These are phyloP conservation scores for Xestia xanthographa DNA, from an alignment of 2,888 invertebrate genomes.

Conservation along the genomic window DNA sequence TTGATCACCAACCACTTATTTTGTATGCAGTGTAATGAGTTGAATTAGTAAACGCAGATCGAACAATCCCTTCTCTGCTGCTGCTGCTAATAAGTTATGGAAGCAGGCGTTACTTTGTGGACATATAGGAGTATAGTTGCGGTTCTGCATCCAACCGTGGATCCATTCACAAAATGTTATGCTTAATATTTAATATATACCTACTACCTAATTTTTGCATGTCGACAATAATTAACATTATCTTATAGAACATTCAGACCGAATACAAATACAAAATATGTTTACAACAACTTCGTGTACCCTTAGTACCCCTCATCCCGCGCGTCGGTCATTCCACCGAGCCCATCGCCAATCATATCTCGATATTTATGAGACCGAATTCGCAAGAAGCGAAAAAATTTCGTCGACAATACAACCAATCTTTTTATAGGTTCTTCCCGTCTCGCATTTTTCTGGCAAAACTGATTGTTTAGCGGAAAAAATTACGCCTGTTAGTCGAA, in stretches of 20 bases:
- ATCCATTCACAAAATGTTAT: too few relatives aligned
- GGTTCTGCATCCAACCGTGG: too few relatives aligned
- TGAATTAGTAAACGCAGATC: not conserved
- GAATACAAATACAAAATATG: not conserved
- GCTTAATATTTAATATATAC: too few relatives aligned
- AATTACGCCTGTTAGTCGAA: conserved; percentile 90
- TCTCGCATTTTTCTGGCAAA: conserved; percentile 90
- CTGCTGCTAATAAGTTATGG: too few relatives aligned
- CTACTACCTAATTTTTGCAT: too few relatives aligned
- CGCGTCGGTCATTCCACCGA: conserved; percentile 74
- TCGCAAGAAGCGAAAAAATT: conserved; percentile 79
- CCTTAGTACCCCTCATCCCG: conserved; percentile 37
- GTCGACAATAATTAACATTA: not conserved
- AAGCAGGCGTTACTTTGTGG: too few relatives aligned
- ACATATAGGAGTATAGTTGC: too few relatives aligned
- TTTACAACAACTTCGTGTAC: not conserved
- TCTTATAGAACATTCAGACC: not conserved
- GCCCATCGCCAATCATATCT: conserved; percentile 82
- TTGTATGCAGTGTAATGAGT: too few relatives aligned
- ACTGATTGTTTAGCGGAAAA: conserved; percentile 91
- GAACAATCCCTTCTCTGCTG: not conserved
- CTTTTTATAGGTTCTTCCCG: conserved; percentile 88
- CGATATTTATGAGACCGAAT: conserved; percentile 82
- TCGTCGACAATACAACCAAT: conserved; percentile 77
- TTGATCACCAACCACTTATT: too few relatives aligned